Base-by-base conservation (phyloP, 2,888 invertebrate species). In the Melolontha melolontha region DNA sequence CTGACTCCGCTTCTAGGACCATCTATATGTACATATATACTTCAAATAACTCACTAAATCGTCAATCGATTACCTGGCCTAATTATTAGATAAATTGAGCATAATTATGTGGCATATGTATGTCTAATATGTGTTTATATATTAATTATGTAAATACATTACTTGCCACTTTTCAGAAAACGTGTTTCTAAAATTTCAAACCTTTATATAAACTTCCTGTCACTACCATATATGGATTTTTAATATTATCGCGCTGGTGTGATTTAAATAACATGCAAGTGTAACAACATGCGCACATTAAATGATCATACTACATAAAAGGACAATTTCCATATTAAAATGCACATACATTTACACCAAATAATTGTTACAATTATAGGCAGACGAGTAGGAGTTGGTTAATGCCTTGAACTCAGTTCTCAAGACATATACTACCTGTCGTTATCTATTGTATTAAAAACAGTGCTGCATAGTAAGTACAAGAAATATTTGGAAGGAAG, bases 301-400 rank as follows among this genome's bases (percentile, higher is more conserved):
- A 29, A 51, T 12, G 51, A 51, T 7, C 51, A 12, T 51, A 29
- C 51, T 51, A 14, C 27, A 51, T 27, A 51, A 27, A 51, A 29
- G 27, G 27, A 34, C 10, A 16, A 42, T 42, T 42, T 22, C 16
- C 17, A 42, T 57, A 42, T 57, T 47, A 12, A 59, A 59, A 59
- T 29, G 34, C 47, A 27, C 27, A 59, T 44, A 59, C 44, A 57
- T 42, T 57, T 57, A 59, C 34, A 59, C 27, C 59, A 59, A 59
- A 47, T 59, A 59, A 10, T 29, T 59, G 29, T 47, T 47, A 29
- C 47, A 29, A 57, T 29, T 27, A 47, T 34, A 59, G 29, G 12
- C 10, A 14, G 51, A 5, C n/a, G 29, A 29, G 47, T 59, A 27
- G 59, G 29, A 29, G 59, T 59, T 14, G 14, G 44, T 44, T 47